Evolutionary conservation across 1,140 invertebrate genomes (phyloP), one percentile per base, ranked within the genome.

Genomic region (Aleiodes sp.): DNA sequence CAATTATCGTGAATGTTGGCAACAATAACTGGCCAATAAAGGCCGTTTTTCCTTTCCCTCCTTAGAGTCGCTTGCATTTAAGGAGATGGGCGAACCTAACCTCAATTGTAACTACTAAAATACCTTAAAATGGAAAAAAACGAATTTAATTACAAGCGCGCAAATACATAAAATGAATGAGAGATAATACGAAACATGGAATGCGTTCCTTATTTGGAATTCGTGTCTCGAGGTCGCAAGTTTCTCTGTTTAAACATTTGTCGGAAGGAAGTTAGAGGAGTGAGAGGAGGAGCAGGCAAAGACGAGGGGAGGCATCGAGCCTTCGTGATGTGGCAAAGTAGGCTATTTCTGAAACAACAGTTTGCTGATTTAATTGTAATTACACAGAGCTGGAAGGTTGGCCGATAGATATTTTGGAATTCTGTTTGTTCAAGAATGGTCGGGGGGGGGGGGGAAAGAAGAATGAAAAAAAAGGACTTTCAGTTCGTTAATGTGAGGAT

Each of bases 361-460:
- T 73, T 41, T 73, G 68, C 52, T 63, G 57, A 77, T 83, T 80
- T 76, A 80, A 78, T 76, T 78, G 73, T 74, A 77, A 81, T 81
- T 75, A 75, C 43, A 73, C 65, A 65, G 56, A 76, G 75, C 78
- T 80, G 76, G 35, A 56, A 80, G n/a, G n/a, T n/a, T 62, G 31
- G 3, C 61, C 26, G n/a, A 59, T 41, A 65, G 21, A 66, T 35
- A 57, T 61, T 43, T 57, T 52, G 21, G 46, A 16, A 52, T 26
- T 43, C 61, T 28, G 59, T 61, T 7, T n/a, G 24, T n/a, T n/a
- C n/a, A n/a, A n/a, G n/a, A 10, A 10, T 35, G 31, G 31, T 10
- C 4, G 31, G 4, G 31, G 31, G 31, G 31, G 31, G 31, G 31
- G 31, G 31, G 31, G 31, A 4, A 35, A 10, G 4, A 10, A 35